Conservation (phyloP, 1,140 invertebrate species). For the Plutomurus gul region DNA sequence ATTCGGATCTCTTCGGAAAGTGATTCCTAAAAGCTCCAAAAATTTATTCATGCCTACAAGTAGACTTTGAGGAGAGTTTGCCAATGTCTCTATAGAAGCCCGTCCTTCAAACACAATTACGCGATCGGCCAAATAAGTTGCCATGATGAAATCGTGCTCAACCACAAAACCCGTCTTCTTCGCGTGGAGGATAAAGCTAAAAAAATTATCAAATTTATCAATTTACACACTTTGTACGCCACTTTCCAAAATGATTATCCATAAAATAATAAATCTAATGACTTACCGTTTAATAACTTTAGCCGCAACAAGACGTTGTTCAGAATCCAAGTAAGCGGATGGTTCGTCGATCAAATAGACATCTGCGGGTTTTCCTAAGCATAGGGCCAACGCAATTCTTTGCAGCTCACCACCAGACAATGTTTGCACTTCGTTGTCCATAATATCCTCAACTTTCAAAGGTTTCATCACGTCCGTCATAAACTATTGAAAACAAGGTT, state of each 20-base stretch:
- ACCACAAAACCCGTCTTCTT: constrained; percentile 99
- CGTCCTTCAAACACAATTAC: constrained; percentile 98
- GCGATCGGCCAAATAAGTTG: constrained; percentile 96
- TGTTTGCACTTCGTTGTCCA: constrained; percentile 99
- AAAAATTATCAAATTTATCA: constrained; percentile 54
- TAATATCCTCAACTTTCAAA: constrained; percentile 94
- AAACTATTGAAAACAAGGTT: constrained; percentile 78
- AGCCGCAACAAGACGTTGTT: constrained; percentile 98
- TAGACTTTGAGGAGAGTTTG: constrained; percentile 90
- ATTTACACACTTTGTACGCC: too few species aligned
- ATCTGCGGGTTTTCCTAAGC: constrained; percentile 97
- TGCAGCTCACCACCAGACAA: constrained; percentile 99
- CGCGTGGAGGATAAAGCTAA: constrained; percentile 95
- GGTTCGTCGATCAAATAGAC: constrained; percentile 99
- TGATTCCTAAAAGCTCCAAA: constrained; percentile 94
- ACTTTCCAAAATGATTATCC: too few species aligned
- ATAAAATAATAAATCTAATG: too few species aligned
- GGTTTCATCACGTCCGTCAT: constrained; percentile 99
- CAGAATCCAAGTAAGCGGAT: constrained; percentile 98
- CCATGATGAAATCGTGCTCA: constrained; percentile 99
- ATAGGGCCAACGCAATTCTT: constrained; percentile 92
- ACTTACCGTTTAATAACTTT: constrained; percentile 95
- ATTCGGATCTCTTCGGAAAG: constrained; percentile 97
- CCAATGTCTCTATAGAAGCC: constrained; percentile 85
- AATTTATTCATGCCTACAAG: constrained; percentile 98